Evolutionary conservation across 1,140 invertebrate species (phyloP), one percentile per base, ranked within the genome.

Genomic region (Lerema accius): DNA sequence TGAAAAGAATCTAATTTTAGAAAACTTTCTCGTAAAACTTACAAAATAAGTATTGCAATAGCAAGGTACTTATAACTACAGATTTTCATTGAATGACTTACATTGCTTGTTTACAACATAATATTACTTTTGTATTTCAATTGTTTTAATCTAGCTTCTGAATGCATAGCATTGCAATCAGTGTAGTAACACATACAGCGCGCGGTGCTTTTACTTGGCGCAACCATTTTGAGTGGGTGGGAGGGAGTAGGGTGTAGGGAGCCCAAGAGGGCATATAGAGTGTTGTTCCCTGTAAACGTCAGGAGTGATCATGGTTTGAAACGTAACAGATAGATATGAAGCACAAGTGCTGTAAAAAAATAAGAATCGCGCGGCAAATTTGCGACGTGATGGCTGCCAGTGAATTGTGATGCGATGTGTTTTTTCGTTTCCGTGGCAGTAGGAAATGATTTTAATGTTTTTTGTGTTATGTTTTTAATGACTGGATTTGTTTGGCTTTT

Each of bases 201-300:
- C 50, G n/a, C n/a, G n/a, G n/a, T n/a, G 15, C 48, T 32, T 17
- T 55, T 14, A 14, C 15, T n/a, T n/a, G 55, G 16, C 17, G 16
- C 17, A 46, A n/a, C 16, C 32, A 55, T 55, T 56, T 40, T 56
- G 28, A 64, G 65, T 48, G 59, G 60, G 45, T 23, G 60, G 53
- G 48, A 13, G 64, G 11, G 43, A 37, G 49, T 43, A 35, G n/a
- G 45, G 40, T 42, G 61, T 14, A 43, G 16, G 28, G 66, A n/a
- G n/a, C n/a, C n/a, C n/a, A n/a, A 39, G 37, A 49, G 66, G 65
- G 48, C 14, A 67, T 42, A 50, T 71, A 67, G 76, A 83, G 81
- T 82, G 82, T 78, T 82, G 78, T 80, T 82, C 79, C 63, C 74
- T 84, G 82, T 84, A 80, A 80, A 80, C 79, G 78, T 84, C 81